Evolutionary conservation across 2,113 vertebrate genomes (phyloP).

Genomic region (Columba livia): DNA sequence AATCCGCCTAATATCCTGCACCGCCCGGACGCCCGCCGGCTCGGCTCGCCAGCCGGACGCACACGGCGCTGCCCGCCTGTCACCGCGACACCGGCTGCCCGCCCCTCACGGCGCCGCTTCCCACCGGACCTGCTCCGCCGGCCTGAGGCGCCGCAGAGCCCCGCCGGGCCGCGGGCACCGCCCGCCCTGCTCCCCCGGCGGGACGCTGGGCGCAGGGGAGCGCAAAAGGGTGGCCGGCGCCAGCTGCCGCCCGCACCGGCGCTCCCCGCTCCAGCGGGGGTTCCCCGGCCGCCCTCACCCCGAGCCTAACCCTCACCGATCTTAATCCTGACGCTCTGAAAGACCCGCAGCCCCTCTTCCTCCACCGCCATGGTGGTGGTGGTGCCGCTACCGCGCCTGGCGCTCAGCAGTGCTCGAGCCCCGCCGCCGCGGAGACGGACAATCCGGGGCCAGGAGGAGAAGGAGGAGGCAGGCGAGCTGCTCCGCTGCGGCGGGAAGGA

Average conservation of each 20-base stretch:
- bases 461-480: not conserved
- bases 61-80: not conserved
- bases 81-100: not conserved
- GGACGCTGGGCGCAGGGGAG: not conserved
- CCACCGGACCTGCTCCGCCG: too few relatives aligned
- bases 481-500: not conserved
- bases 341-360: constrained; percentile 93
- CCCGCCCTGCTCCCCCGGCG: not conserved
- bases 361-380: constrained; percentile 90
- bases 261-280: not conserved
- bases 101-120: too few relatives aligned
- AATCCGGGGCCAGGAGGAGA: too few relatives aligned
- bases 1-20: not conserved
- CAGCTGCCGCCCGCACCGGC: not conserved
- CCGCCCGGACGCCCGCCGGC: not conserved
- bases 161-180: not conserved
- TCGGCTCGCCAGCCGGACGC: not conserved
- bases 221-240: not conserved
- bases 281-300: not conserved
- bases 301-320: constrained; percentile 82
- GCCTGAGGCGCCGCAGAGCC: too few relatives aligned
- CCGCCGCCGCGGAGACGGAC: not conserved
- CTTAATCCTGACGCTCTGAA: constrained; percentile 97
- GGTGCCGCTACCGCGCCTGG: not conserved
- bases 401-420: not conserved